phyloP scores from a whole-genome alignment of 2,113 vertebrate species.

The Arvicanthis niloticus region DNA sequence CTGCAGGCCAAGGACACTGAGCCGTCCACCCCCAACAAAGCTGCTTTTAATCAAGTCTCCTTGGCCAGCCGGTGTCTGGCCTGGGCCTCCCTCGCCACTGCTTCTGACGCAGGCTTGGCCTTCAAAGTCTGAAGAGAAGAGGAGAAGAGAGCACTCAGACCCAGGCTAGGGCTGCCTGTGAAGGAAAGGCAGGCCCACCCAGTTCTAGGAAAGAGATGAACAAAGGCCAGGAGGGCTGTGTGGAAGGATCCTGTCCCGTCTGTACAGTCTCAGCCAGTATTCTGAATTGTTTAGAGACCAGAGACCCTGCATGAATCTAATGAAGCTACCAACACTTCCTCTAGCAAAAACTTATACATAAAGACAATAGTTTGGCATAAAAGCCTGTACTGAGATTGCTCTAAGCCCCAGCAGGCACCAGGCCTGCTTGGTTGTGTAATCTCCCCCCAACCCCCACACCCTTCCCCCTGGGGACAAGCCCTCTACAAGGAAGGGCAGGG shows the following conservation, averaged over 20 bases:
- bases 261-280: not conserved
- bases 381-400: not conserved
- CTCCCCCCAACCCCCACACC: too few species aligned
- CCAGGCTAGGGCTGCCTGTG: not conserved
- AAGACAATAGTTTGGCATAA: not conserved
- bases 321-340: not conserved
- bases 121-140: not conserved
- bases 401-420: not conserved
- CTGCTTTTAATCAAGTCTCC: conserved; percentile 62
- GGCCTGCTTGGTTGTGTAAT: not conserved
- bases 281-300: not conserved
- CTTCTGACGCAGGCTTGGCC: not conserved
- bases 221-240: not conserved
- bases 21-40: not conserved
- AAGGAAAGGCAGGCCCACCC: not conserved
- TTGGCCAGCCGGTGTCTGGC: not conserved
- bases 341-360: not conserved
- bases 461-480: too few species aligned
- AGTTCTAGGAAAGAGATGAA: not conserved
- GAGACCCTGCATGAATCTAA: not conserved
- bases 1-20: conserved; percentile 55
- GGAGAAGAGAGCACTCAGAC: not conserved
- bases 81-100: not conserved
- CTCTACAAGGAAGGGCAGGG: not conserved
- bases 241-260: too few species aligned